Base-by-base conservation (phyloP, 2,888 invertebrate genomes). In the Temnothorax unifasciatus region DNA sequence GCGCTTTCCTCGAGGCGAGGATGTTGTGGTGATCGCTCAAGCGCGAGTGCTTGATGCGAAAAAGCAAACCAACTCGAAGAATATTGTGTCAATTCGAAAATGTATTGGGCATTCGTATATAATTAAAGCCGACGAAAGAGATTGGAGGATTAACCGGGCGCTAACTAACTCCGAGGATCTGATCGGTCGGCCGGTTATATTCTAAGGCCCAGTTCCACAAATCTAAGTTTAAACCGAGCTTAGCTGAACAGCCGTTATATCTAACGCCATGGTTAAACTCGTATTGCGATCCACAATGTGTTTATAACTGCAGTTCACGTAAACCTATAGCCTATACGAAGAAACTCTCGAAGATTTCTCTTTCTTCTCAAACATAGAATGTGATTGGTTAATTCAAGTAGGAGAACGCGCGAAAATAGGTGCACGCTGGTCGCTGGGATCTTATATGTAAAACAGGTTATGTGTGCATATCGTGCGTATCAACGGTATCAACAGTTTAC, bases 121-220 rank as follows among this genome's bases (percentile, higher is more conserved):
- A 83, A 88, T 87, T 86, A 89, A 87, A 83, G 54, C 25, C 57
- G 29, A 13, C 52, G n/a, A 44, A 25, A 18, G 13, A 9, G 38
- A 25, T 38, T 29, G 57, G 25, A 44, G 59, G 52, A 63, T 63
- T 38, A 63, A n/a, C 66, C 34, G 50, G 59, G 59, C 41, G 82
- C 66, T 59, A 89, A 90, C 71, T 59, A 89, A 90, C 85, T 86
- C 85, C 84, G 21, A 44, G 15, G 66, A 44, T 64, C 61, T 6
- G 18, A 38, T 66, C 66, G 66, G 18, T 59, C 59, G 29, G 21
- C n/a, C 61, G 50, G 88, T 84, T 64, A 57, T 44, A 90, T 85
- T 87, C 91, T 90, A n/a, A 63, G 63, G 44, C 41, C 64, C 64
- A 6, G 21, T 66, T 44, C 15, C n/a, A 63, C 66, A 44, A 66